Evolutionary conservation across 92 coral and sea anemone genomes (phyloP), one percentile per base, ranked within the genome.

Genomic region (Zoanthus sansibaricus): DNA sequence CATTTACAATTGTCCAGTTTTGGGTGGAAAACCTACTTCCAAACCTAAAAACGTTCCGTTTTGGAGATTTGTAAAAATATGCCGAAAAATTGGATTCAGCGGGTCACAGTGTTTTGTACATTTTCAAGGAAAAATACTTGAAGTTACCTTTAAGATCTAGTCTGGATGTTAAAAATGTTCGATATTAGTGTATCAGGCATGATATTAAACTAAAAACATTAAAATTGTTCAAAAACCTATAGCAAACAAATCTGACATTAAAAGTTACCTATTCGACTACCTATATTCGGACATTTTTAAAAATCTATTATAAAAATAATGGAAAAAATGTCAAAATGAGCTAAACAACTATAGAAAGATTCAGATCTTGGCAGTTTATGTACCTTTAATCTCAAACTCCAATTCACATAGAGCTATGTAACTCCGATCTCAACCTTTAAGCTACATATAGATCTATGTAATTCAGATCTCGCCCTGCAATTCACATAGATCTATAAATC

Each of bases 151-250:
- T 49, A 64, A 64, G 15, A 15, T 15, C 18, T 64, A 64, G 18
- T 64, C 71, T 10, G 71, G 18, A 3, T 64, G 71, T 15, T 64
- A 64, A 64, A 64, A 64, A 64, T 64, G 71, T 64, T 11, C 71
- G 71, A 64, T 64, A 15, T 64, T 15, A 64, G 71, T 64, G 71
- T 64, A 15, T 15, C 71, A 64, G 15, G 71, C 18, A 64, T 10
- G 31, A 64, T 64, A 64, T 64, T 10, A 64, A 64, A 37, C 42
- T 37, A 64, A 64, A 64, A 64, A 64, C 18, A 64, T 64, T 15
- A 64, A 64, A 64, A 10, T 64, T 64, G 71, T 37, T 64, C 71
- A 64, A 64, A 64, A 64, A 64, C 18, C 71, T 9, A 64, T 64
- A 10, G 71, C 71, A 64, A 64, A 64, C 31, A 64, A 64, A 2